Evolutionary conservation across 2,888 invertebrate genomes (phyloP).

Genomic region (Drosophila mayaguana): DNA sequence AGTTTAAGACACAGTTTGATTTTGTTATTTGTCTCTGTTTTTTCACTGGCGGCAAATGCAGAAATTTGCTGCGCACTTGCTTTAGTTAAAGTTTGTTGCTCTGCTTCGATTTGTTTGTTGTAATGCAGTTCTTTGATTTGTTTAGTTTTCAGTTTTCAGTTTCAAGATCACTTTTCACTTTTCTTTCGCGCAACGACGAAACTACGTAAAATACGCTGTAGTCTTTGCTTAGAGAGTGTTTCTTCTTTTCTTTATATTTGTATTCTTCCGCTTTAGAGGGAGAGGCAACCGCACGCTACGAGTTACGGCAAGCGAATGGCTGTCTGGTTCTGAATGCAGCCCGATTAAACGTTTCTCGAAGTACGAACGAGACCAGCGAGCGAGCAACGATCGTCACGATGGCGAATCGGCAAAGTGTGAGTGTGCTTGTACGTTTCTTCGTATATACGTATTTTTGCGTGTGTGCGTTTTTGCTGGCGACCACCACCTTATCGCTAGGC

Average conservation of each 20-base stretch:
- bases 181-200: slow-evolving; percentile 56
- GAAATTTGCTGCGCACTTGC: slow-evolving; percentile 52
- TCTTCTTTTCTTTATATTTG: slow-evolving; percentile 5
- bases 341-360: slow-evolving; percentile 81
- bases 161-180: slow-evolving; percentile 68
- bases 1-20: slow-evolving; percentile 67
- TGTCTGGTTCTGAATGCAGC: slow-evolving; percentile 79
- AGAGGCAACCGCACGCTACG: slow-evolving; percentile 72
- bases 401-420: slow-evolving; percentile 37
- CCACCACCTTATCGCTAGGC: slow-evolving; percentile 78
- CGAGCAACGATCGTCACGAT: slow-evolving; percentile 49
- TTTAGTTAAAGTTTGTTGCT: slow-evolving; percentile 39
- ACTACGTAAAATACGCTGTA: slow-evolving; percentile 54
- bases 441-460: not conserved
- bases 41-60: slow-evolving; percentile 63
- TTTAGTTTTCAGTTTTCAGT: slow-evolving; percentile 35
- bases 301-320: slow-evolving; percentile 83
- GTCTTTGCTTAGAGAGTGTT: slow-evolving; percentile 34
- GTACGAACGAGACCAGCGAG: slow-evolving; percentile 45
- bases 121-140: slow-evolving; percentile 30
- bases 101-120: slow-evolving; percentile 19
- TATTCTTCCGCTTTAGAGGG: slow-evolving; percentile 44
- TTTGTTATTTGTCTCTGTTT: slow-evolving; percentile 30
- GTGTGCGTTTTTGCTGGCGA: slow-evolving; percentile 41
- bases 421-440: slow-evolving; percentile 6